Conservation (phyloP, 2,797 vertebrate species). For the Poecile montanus region DNA sequence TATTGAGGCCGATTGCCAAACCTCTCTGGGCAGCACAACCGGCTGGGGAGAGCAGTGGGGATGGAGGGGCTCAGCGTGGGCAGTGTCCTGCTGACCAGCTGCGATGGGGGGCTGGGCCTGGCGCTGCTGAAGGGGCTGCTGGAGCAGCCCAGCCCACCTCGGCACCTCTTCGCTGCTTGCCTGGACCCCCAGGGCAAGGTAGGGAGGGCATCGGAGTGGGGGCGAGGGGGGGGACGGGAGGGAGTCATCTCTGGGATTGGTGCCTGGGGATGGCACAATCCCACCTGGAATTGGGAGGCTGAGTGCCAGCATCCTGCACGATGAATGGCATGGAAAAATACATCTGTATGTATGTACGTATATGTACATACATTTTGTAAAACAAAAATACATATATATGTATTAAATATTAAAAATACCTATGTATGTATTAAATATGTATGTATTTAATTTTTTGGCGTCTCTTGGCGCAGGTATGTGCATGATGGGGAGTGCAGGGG, state of each 20-base stretch:
- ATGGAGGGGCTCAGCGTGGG: background rate
- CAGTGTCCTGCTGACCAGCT: constrained; percentile 1
- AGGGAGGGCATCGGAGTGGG: rapidly evolving
- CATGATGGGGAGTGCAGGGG: rapidly evolving
- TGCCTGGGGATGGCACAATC: background rate
- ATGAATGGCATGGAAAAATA: background rate
- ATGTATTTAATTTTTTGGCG: background rate
- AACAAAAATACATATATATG: background rate
- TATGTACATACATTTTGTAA: too few relatives aligned
- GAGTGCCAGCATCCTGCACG: rapidly evolving
- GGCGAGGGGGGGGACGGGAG: rapidly evolving
- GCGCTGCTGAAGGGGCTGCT: constrained; percentile 28
- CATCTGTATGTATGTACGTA: rapidly evolving
- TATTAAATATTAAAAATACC: background rate
- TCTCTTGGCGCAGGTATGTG: background rate
- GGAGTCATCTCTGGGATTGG: background rate
- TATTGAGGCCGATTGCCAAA: background rate
- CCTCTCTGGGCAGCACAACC: rapidly evolving
- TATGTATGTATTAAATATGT: background rate
- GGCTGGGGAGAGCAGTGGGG: background rate
- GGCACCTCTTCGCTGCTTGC: constrained; percentile 2
- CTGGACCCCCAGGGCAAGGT: constrained; percentile 37
- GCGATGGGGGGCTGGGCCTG: background rate
- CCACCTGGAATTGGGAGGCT: background rate
- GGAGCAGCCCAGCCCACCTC: constrained; percentile 4